Evolutionary conservation across 2,888 invertebrate genomes (phyloP).

Genomic region (Trilocha varians): DNA sequence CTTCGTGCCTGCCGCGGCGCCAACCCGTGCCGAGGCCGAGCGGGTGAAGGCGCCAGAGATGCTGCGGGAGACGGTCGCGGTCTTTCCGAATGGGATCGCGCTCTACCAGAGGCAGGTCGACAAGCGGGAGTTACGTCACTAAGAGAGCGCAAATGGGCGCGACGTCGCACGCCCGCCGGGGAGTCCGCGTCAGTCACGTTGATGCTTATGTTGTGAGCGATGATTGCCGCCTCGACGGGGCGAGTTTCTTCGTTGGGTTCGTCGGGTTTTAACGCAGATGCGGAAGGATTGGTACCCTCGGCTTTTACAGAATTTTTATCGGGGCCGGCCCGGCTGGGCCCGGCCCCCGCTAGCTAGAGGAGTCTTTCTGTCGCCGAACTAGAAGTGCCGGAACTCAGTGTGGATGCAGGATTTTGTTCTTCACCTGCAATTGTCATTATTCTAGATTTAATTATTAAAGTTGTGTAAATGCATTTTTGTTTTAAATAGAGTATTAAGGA

Average conservation of each 20-base stretch:
- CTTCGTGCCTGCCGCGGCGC: conserved; percentile 28
- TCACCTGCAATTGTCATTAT: conserved; percentile 62
- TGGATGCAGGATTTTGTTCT: conserved; percentile 71
- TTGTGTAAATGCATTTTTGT: too few species aligned
- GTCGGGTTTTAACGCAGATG: neutral
- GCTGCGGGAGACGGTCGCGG: conserved; percentile 39
- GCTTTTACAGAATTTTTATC: conserved; percentile 45
- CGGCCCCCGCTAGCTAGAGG: conserved; percentile 82
- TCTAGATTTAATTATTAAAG: too few species aligned
- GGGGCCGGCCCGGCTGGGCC: conserved; percentile 72
- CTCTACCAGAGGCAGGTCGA: conserved; percentile 45
- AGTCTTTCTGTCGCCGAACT: conserved; percentile 83
- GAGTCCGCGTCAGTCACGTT: conserved; percentile 62
- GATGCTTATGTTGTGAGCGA: conserved; percentile 52
- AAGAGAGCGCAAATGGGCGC: conserved; percentile 58
- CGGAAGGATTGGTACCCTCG: conserved; percentile 32
- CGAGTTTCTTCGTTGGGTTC: neutral
- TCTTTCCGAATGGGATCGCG: conserved; percentile 57
- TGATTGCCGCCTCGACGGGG: neutral
- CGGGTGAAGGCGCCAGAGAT: conserved; percentile 25
- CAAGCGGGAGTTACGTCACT: conserved; percentile 62
- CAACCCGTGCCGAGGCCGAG: conserved; percentile 21
- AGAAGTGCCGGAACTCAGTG: conserved; percentile 77
- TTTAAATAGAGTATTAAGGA: too few species aligned
- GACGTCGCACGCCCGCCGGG: conserved; percentile 50